These are phyloP conservation scores for Cyprinus carpio DNA, from an alignment of 2,113 vertebrate species.

Conservation along the genomic window DNA sequence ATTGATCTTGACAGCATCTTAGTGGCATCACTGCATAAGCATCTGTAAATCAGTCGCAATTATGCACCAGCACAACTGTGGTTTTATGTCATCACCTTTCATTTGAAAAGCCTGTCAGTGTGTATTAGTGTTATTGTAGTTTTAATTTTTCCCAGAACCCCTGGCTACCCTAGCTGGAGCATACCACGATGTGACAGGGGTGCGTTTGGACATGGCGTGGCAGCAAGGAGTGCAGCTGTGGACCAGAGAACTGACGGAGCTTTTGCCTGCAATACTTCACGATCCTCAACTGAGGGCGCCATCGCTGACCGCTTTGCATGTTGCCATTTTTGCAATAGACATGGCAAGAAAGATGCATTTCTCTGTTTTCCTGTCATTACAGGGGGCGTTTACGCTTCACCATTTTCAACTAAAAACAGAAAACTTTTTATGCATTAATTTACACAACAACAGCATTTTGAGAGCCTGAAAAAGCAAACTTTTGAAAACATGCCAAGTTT, in stretches of 20 bases:
- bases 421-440: no score
- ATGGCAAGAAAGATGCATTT: conserved; percentile 71
- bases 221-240: conserved; percentile 68
- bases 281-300: conserved; percentile 74
- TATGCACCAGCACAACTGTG: conserved; percentile 20
- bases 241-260: conserved; percentile 65
- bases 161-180: conserved; percentile 81
- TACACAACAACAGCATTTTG: no score
- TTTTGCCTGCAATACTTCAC: conserved; percentile 72
- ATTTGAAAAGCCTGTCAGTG: background rate
- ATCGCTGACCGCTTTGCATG: conserved; percentile 60
- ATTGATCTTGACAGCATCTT: background rate
- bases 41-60: background rate
- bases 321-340: conserved; percentile 69
- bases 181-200: conserved; percentile 81
- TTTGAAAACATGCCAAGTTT: no score
- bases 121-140: background rate
- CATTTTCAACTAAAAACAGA: no score
- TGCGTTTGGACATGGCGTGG: conserved; percentile 76
- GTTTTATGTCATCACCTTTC: background rate
- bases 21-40: background rate
- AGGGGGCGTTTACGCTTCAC: no score
- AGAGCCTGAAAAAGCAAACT: no score
- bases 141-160: conserved; percentile 70
- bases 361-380: no score